Conservation (phyloP, 2,797 vertebrate species). For the Dendrocincla tyrannina region DNA sequence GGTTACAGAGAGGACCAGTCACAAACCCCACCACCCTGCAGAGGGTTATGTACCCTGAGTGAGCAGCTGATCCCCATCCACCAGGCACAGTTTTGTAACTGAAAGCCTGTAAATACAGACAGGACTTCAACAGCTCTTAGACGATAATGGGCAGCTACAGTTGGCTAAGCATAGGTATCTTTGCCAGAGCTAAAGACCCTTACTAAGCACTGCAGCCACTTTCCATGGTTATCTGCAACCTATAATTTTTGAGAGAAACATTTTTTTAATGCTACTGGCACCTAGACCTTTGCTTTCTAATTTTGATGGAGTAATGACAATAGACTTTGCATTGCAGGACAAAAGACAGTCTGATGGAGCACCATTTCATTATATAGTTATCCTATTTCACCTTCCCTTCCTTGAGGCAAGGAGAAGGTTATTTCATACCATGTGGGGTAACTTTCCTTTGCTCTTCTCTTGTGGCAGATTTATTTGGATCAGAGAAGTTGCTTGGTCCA, state of each 20-base stretch:
- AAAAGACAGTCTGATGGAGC: background rate
- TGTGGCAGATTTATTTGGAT: background rate
- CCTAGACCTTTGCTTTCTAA: background rate
- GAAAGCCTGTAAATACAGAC: background rate
- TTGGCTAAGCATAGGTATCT: background rate
- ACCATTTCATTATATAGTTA: background rate
- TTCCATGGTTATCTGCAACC: background rate
- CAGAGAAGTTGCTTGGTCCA: background rate
- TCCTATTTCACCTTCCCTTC: background rate
- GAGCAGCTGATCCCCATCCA: background rate
- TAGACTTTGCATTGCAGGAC: background rate
- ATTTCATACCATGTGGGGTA: background rate
- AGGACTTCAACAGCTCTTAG: background rate
- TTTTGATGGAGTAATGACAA: background rate
- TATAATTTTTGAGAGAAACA: background rate
- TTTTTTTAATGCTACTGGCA: background rate
- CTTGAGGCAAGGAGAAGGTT: background rate
- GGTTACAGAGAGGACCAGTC: background rate
- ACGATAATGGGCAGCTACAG: background rate
- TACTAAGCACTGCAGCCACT: background rate
- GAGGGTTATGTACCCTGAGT: background rate
- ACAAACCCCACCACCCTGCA: background rate
- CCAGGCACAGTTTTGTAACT: background rate
- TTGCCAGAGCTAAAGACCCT: background rate
- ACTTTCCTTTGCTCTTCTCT: background rate